A percentile compares a stretch with the other conserved stretches of the same genome.
These are phyloP conservation scores for Cephus pulcher DNA, from an alignment of 2,888 invertebrate species.

Conservation along the genomic window DNA sequence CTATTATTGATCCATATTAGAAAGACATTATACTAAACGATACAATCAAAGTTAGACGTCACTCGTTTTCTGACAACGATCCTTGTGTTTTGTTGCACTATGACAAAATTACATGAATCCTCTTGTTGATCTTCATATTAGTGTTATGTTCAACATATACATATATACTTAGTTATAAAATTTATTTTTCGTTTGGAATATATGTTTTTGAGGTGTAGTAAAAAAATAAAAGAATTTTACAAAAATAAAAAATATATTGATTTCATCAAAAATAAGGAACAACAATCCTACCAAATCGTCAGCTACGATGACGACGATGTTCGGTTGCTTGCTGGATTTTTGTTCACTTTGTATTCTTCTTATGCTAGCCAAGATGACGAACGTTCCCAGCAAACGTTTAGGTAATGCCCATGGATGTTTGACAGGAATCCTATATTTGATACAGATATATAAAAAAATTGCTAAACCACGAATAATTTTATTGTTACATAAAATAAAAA, in stretches of 20 bases:
- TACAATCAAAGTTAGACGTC: no score
- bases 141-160: no score
- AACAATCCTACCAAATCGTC: conserved; percentile 68
- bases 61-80: no score
- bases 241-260: neutral
- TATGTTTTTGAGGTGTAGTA: no score
- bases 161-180: no score
- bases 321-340: conserved; percentile 48
- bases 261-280: neutral
- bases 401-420: neutral
- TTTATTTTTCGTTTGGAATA: no score
- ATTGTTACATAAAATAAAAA: neutral
- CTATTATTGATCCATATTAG: no score
- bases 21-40: no score
- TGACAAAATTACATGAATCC: no score
- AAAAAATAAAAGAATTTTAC: neutral
- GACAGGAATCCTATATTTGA: neutral
- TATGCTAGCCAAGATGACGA: neutral
- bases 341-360: neutral
- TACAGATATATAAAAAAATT: no score
- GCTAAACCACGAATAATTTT: neutral
- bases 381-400: neutral
- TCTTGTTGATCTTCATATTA: no score
- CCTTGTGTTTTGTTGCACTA: no score
- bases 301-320: conserved; percentile 70